Evolutionary conservation across 2,113 vertebrate species (phyloP), one percentile per base, ranked within the genome.

Genomic region (Corydoras sp.): DNA sequence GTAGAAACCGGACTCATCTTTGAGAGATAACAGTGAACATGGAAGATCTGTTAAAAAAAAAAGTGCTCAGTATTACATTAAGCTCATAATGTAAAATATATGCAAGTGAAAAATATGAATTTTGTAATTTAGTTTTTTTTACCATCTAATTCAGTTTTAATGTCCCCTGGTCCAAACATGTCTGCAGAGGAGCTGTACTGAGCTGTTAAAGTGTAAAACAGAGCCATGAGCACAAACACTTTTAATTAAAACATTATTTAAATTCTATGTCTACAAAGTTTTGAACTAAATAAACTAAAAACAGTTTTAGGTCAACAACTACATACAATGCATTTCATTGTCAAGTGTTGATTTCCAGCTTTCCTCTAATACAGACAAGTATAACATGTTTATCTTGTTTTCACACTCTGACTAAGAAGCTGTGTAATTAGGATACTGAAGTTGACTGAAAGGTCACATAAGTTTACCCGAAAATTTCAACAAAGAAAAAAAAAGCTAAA

Each of bases 141-240:
- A 83, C 82, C 80, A 49, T 83, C 80, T 51, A 92, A 86, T 75
- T 94, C 92, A 49, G 91, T 88, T 81, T 94, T 94, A 81, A 94
- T 89, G 67, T 93, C 92, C 69, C 89, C 87, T 12, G 90, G 69
- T 78, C 84, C 86, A 62, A 92, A 91, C 73, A 92, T 78, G 62
- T 92, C 91, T 32, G 85, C 55, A 51, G 68, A 89, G 73, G 68
- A 88, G 77, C 87, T 86, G 62, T 89, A 93, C 54, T 92, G 91
- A 68, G 87, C 92, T 94, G 79, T 63, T 71, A 12, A 55, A 13
- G 11, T 11, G 53, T 13, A 9, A 55, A 55, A 43, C 35, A 43
- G 35, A 43, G 7, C 35, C 35, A 43, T 43, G 2, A 43, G 35
- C 4, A 43, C 18, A 24, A 24, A 24, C 18, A 24, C 18, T 24